phyloP scores from a whole-genome alignment of 2,113 vertebrate genomes.

The Caracal caracal region DNA sequence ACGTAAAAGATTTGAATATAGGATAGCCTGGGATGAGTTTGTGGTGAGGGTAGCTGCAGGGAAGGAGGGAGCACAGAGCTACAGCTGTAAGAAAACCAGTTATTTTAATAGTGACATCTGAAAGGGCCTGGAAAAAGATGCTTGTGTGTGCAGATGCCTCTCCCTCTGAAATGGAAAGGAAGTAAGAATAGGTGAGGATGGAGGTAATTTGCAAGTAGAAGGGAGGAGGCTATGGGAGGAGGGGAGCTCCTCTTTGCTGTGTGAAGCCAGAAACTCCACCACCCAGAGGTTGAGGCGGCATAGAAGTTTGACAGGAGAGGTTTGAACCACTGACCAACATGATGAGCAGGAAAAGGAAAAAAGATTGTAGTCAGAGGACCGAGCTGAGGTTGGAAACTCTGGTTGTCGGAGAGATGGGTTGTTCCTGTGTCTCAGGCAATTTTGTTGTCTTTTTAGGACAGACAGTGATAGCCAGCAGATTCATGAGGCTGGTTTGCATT shows the following conservation, averaged over 20 bases:
- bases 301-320: not conserved
- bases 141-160: not conserved
- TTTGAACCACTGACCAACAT: not conserved
- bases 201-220: not conserved
- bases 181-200: not conserved
- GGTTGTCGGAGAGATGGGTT: too few species aligned
- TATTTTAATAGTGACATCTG: not conserved
- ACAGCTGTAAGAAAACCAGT: not conserved
- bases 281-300: rapidly evolving
- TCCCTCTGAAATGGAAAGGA: not conserved
- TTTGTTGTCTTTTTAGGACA: not conserved
- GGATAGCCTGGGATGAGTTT: not conserved
- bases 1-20: not conserved
- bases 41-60: not conserved
- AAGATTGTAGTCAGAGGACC: not conserved
- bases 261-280: not conserved
- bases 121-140: not conserved
- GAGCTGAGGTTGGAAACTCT: not conserved
- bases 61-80: not conserved
- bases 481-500: rapidly evolving
- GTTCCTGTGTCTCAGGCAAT: not conserved
- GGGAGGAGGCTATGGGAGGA: not conserved
- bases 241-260: not conserved
- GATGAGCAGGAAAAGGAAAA: not conserved
- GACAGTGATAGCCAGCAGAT: not conserved